Conservation (phyloP, 1,140 invertebrate genomes). For the Cydia amplana region DNA sequence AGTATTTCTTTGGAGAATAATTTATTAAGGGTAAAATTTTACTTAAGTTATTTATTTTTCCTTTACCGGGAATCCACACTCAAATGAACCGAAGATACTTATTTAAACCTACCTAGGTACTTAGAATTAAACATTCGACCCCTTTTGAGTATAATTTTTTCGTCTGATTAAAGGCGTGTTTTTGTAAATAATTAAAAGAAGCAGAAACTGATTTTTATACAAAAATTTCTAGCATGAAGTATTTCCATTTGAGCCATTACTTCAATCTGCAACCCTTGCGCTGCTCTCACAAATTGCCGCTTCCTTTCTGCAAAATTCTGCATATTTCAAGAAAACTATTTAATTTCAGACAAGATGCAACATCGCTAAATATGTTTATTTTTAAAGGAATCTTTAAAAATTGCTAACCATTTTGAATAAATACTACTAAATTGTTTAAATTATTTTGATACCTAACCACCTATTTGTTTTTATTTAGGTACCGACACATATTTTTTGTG, state of each 20-base stretch:
- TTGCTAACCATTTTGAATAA: neutral
- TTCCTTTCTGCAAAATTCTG: neutral
- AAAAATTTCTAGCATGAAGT: neutral
- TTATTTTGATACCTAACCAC: too few relatives aligned
- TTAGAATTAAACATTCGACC: too few relatives aligned
- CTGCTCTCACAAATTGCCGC: neutral
- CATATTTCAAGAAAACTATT: neutral
- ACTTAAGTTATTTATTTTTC: too few relatives aligned
- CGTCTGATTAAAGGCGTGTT: neutral
- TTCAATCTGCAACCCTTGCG: neutral
- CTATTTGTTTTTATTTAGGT: too few relatives aligned
- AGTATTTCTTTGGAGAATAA: too few relatives aligned
- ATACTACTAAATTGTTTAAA: too few relatives aligned
- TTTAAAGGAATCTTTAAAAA: neutral
- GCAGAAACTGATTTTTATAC: neutral
- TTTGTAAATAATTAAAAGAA: neutral
- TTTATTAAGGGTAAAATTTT: too few relatives aligned
- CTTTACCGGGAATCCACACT: too few relatives aligned
- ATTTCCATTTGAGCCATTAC: constrained; percentile 17
- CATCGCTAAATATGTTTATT: neutral
- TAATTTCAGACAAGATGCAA: neutral
- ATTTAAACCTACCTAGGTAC: too few relatives aligned
- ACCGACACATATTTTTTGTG: too few relatives aligned
- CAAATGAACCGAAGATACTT: too few relatives aligned
- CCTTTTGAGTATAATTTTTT: too few relatives aligned